phyloP scores from a whole-genome alignment of 2,888 invertebrate genomes.

The Brenthis ino region DNA sequence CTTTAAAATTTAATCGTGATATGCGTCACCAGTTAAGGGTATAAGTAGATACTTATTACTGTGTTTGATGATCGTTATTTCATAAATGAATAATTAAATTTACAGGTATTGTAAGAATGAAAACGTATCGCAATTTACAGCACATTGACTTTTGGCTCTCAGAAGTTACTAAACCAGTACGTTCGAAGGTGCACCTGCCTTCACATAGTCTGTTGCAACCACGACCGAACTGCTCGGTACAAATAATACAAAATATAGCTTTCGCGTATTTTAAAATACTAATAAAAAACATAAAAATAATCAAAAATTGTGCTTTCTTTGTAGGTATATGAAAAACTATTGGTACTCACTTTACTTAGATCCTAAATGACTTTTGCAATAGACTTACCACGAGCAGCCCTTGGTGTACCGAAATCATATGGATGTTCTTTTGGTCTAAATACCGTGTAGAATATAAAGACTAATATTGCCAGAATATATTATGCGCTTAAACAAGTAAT shows the following conservation, averaged over 20 bases:
- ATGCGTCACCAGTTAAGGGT: background rate
- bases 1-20: conserved; percentile 1
- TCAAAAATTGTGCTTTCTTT: no score
- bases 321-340: no score
- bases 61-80: background rate
- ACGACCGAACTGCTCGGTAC: conserved; percentile 27
- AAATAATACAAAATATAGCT: conserved; percentile 16
- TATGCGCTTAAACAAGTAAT: no score
- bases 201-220: conserved; percentile 34
- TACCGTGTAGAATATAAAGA: no score
- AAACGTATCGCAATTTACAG: conserved; percentile 33
- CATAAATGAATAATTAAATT: conserved; percentile 8
- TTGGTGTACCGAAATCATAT: no score
- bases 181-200: conserved; percentile 58
- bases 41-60: no score
- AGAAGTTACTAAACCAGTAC: conserved; percentile 50
- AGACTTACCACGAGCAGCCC: no score
- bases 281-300: background rate
- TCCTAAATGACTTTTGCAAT: no score
- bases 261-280: background rate
- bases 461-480: no score
- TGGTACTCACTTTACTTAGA: no score
- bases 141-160: conserved; percentile 44
- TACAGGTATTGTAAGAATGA: conserved; percentile 24
- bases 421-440: no score